Evolutionary conservation across 2,797 vertebrate species (phyloP).

Genomic region (Mastacembelus armatus): DNA sequence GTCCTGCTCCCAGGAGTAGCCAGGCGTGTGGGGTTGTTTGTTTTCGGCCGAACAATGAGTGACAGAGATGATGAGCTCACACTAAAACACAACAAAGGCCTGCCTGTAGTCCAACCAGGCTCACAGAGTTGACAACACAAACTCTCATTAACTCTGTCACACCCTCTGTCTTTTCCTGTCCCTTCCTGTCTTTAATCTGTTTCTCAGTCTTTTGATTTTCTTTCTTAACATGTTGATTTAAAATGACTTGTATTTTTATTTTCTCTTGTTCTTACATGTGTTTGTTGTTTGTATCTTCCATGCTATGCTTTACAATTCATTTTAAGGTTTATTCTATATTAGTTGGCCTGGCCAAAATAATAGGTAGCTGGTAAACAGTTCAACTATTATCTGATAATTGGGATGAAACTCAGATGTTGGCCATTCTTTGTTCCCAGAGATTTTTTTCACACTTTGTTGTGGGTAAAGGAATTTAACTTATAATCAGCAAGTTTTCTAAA

Average conservation of each 20-base stretch:
- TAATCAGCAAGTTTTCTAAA: slow-evolving; percentile 14
- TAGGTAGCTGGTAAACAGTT: background rate
- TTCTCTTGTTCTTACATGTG: background rate
- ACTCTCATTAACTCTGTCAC: slow-evolving; percentile 45
- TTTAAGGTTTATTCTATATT: background rate
- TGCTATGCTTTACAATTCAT: background rate
- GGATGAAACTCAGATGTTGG: background rate
- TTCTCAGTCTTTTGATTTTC: slow-evolving; percentile 4
- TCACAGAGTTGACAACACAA: slow-evolving; percentile 46
- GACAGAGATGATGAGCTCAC: slow-evolving; percentile 80
- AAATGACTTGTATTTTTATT: background rate
- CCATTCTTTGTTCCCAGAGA: background rate
- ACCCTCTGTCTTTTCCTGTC: background rate
- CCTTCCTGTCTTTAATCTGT: background rate
- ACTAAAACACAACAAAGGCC: slow-evolving; percentile 67
- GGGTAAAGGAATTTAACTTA: background rate
- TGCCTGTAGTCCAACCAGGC: slow-evolving; percentile 53
- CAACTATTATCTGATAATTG: slow-evolving; percentile 1
- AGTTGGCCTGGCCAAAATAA: background rate
- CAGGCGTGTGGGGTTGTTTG: slow-evolving; percentile 70
- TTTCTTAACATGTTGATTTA: background rate
- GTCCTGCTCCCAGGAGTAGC: slow-evolving; percentile 47
- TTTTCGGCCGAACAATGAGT: slow-evolving; percentile 76
- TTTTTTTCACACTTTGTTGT: background rate
- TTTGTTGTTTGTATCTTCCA: background rate